Percentiles rank a stretch among this genome's conserved stretches.
These are phyloP conservation scores for Formica exsecta DNA, from an alignment of 1,140 invertebrate species.

Conservation along the genomic window DNA sequence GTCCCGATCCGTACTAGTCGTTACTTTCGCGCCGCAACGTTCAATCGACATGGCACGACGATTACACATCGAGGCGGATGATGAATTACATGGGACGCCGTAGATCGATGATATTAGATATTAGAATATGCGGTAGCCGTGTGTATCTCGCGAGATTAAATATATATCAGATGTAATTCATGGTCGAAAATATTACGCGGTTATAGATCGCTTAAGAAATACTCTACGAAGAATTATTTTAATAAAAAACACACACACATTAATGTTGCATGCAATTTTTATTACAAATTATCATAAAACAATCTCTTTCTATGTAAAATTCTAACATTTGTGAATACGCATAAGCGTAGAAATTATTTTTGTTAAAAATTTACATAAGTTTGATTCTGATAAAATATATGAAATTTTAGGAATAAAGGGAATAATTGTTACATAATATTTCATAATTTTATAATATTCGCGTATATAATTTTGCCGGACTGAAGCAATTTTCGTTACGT, in stretches of 20 bases:
- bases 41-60: slow-evolving; percentile 6
- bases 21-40: background rate
- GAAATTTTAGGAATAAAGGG: too few species aligned
- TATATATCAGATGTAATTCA: slow-evolving; percentile 1
- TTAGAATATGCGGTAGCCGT: background rate
- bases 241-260: too few species aligned
- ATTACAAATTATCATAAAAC: background rate
- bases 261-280: background rate
- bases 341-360: too few species aligned
- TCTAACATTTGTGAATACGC: too few species aligned
- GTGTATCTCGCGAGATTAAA: background rate
- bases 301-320: too few species aligned
- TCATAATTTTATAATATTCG: background rate
- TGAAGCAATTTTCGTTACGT: background rate
- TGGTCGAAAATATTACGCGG: background rate
- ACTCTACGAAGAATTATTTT: background rate
- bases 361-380: too few species aligned
- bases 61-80: slow-evolving; percentile 10
- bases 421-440: too few species aligned
- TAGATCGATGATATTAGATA: slow-evolving; percentile 6
- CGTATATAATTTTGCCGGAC: background rate
- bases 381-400: too few species aligned
- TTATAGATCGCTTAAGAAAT: background rate
- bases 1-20: background rate
- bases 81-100: slow-evolving; percentile 1